Conservation (phyloP, 2,797 vertebrate species). For the Glyptemys insculpta region DNA sequence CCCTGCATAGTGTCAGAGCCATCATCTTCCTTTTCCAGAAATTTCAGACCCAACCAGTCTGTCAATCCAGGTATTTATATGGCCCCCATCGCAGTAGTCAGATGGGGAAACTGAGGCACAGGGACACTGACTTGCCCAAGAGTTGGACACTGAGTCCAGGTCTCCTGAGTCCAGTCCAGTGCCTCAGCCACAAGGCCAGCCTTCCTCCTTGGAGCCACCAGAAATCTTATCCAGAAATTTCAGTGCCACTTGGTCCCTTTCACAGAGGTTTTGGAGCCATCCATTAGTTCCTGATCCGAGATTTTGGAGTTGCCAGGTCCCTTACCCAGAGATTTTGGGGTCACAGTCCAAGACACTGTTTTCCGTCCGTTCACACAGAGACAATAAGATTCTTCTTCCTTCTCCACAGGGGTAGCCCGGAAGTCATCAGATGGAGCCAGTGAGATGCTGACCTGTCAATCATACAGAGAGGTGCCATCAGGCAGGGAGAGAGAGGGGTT, state of each 20-base stretch:
- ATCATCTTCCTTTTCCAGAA: neutral
- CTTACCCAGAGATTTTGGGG: constrained; percentile 72
- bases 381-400: constrained; percentile 69
- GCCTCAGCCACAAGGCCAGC: neutral
- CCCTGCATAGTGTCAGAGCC: neutral
- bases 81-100: neutral
- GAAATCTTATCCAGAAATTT: neutral
- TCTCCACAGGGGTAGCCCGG: constrained; percentile 22
- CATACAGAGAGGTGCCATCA: neutral
- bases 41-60: neutral
- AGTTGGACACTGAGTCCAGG: neutral
- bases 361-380: constrained; percentile 69
- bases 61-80: neutral
- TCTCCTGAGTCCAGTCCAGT: neutral
- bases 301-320: neutral
- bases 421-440: constrained; percentile 70
- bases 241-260: neutral
- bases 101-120: neutral
- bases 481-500: neutral
- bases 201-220: neutral
- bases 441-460: constrained; percentile 68
- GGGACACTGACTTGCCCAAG: neutral
- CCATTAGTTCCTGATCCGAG: neutral
- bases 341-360: constrained; percentile 76
- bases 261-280: neutral